Base-by-base conservation (phyloP, 1,140 invertebrate species). In the Psilanteris sp. region DNA sequence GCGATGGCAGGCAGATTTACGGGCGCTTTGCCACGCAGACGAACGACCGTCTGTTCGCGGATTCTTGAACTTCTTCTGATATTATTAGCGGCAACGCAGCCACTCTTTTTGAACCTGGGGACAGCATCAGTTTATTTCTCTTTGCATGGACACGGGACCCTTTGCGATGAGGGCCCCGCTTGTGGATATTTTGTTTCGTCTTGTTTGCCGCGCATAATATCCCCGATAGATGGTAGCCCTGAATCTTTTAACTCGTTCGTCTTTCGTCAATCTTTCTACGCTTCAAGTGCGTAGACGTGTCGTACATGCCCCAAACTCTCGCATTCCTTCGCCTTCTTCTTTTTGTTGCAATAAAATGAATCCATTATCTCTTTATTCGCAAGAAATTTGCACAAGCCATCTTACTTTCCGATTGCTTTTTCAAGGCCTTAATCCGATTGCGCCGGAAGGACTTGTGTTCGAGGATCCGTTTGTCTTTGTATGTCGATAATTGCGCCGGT, bases 71-170 rank as follows among this genome's bases (percentile, higher is more conserved):
- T 86, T 84, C 83, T 84, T 79, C 81, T 81, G 84, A 87, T 87
- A 87, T 87, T 87, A 87, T 87, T 87, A 87, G 85, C 82, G 81
- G 85, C 84, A 85, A 84, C 78, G 76, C 81, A 66, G 72, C 41
- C 71, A 77, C 79, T 84, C 83, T 85, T 87, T 86, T 87, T 87
- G 82, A 87, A 85, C 82, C 81, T 81, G 64, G 13, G 61, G 71
- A 74, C 52, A 72, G 77, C 70, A 64, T 62, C 68, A 62, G 68
- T 48, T 75, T 57, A 41, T 59, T 43, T 59, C 59, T 57, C 57
- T 67, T 79, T 72, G 64, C 46, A 67, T 66, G 48, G 71, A 62
- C 59, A 78, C 61, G 52, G 61, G 71, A 67, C 62, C 71, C 59
- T 74, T 78, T 64, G 50, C 64, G 55, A 71, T 27, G 36, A 26